phyloP scores from a whole-genome alignment of 2,888 invertebrate species.

The Troides oblongomaculatus region DNA sequence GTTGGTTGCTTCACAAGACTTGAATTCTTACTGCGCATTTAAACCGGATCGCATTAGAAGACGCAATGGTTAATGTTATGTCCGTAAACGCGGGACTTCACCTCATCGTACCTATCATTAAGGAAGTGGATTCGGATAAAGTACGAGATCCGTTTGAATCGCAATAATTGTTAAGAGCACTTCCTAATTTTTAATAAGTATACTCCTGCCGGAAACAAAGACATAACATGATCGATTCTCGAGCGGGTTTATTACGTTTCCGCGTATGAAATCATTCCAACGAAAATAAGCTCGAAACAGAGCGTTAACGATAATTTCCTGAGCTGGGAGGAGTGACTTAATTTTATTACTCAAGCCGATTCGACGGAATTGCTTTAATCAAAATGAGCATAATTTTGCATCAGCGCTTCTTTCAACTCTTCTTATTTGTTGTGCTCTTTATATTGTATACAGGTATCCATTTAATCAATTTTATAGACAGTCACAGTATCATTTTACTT shows the following conservation, averaged over 20 bases:
- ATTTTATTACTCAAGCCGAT: constrained; percentile 37
- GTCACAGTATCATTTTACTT: neutral
- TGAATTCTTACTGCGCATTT: constrained; percentile 37
- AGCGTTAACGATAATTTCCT: constrained; percentile 43
- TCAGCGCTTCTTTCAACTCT: constrained; percentile 1
- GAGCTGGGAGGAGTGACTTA: constrained; percentile 36
- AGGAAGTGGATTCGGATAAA: constrained; percentile 72
- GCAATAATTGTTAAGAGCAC: constrained; percentile 59
- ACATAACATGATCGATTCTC: constrained; percentile 60
- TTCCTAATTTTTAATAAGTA: constrained; percentile 69
- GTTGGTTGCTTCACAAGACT: constrained; percentile 45
- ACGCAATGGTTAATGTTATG: constrained; percentile 48
- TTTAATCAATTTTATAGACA: neutral
- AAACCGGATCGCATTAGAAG: constrained; percentile 34
- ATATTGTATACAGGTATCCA: neutral
- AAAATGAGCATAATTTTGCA: constrained; percentile 22
- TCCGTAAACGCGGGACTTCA: constrained; percentile 28
- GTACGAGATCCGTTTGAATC: constrained; percentile 52
- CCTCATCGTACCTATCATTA: constrained; percentile 42
- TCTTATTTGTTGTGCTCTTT: constrained; percentile 8
- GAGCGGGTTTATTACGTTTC: constrained; percentile 54
- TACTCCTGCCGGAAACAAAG: constrained; percentile 68
- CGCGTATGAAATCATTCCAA: constrained; percentile 66
- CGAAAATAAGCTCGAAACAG: constrained; percentile 48
- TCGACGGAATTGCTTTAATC: constrained; percentile 27